Evolutionary conservation across 2,797 vertebrate genomes (phyloP), one percentile per base, ranked within the genome.

Genomic region (Pangasius macronema): DNA sequence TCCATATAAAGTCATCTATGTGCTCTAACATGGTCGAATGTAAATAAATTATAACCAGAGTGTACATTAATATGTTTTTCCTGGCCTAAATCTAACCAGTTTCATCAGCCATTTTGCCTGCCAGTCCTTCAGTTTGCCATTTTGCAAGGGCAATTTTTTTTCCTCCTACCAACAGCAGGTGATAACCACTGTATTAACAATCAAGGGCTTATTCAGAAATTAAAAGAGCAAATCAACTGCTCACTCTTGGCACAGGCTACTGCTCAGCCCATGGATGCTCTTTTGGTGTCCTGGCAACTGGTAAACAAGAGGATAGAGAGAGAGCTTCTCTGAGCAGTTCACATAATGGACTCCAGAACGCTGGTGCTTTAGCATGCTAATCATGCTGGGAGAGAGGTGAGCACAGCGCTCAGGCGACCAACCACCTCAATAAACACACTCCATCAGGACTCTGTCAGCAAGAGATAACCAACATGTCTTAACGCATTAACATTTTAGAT

Each of bases 351-450:
- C 93, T 94, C 91, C 87, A 92, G 85, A 89, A 73, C 72, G 75
- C 63, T 53, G 42, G 63, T 55, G 95, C 94, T 94, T 93, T 94
- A 89, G 94, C 93, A 95, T 95, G 92, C 91, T 92, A 95, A 95
- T 94, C 90, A 92, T 83, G 75, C 67, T 86, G 75, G 36, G 84
- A 91, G 91, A 89, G 82, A 91, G 92, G 93, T n/a, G 90, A 91
- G 86, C 51, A 61, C 80, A 39, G 61, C 59, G 39, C 39, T 83
- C 53, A 72, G 81, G 14, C 39, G 30, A 77, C 59, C 77, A 57
- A 2, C 53, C 49, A 86, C 85, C 85, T 84, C 85, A 80, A 84
- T 85, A 88, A 88, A 86, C 85, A 79, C 84, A 86, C 84, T 86
- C 84, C 80, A 83, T 65, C 70, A 68, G 70, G 70, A 83, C 84